Evolutionary conservation across 2,797 vertebrate species (phyloP).

Genomic region (Myiotriccus ornatus): DNA sequence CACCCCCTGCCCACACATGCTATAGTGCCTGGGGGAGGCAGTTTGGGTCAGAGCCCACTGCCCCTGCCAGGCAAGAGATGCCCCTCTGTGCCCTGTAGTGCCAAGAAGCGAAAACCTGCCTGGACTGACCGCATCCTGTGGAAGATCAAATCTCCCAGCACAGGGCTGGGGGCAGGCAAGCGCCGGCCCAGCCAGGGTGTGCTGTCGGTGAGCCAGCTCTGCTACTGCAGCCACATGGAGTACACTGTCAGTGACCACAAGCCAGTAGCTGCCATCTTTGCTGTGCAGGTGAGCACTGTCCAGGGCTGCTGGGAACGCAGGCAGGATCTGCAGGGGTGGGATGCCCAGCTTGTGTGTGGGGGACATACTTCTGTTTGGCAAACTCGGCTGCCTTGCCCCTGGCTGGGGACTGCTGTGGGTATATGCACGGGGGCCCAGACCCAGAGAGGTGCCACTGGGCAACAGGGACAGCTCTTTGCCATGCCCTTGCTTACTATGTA

Average conservation of each 20-base stretch:
- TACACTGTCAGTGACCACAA: conserved; percentile 95
- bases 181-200: conserved; percentile 72
- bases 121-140: conserved; percentile 98
- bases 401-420: not conserved
- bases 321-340: not conserved
- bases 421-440: not conserved
- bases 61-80: not conserved
- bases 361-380: not conserved
- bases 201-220: conserved; percentile 87
- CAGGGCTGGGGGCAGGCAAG: conserved; percentile 74
- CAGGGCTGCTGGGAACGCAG: not conserved
- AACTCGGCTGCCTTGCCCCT: not conserved
- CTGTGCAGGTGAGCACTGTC: conserved; percentile 84
- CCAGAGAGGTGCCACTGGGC: not conserved
- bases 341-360: rapidly evolving
- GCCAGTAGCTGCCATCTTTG: conserved; percentile 92
- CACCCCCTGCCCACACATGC: not conserved
- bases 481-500: not conserved
- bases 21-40: not conserved
- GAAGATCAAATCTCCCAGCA: conserved; percentile 83
- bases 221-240: conserved; percentile 94
- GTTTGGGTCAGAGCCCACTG: not conserved
- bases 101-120: conserved; percentile 95
- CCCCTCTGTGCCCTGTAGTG: conserved; percentile 73
- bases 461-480: not conserved